phyloP scores from a whole-genome alignment of 2,113 vertebrate genomes.

The Syrmaticus mikado region DNA sequence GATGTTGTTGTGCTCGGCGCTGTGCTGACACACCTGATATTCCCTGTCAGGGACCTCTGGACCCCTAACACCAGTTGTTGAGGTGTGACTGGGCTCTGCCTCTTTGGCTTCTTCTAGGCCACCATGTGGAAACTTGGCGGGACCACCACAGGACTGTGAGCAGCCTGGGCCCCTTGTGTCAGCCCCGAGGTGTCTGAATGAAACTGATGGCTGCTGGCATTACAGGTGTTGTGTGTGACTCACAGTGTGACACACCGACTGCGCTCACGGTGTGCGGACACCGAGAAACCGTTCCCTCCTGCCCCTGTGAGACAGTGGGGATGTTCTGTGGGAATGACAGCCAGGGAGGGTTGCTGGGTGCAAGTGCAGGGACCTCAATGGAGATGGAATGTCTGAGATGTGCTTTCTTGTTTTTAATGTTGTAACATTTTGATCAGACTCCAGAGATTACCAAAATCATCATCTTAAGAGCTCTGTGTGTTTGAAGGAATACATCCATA shows the following conservation, averaged over 20 bases:
- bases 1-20: neutral
- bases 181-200: neutral
- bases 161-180: neutral
- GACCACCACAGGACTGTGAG: too few species aligned
- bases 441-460: neutral
- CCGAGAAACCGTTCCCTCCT: neutral
- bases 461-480: neutral
- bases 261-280: rapidly evolving
- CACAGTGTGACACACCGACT: neutral
- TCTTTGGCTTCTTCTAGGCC: constrained; percentile 4
- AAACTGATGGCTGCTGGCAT: neutral
- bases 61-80: constrained; percentile 16
- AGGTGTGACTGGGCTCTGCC: constrained; percentile 27
- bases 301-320: neutral
- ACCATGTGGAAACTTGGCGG: neutral
- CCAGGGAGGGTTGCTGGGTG: neutral
- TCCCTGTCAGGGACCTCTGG: neutral
- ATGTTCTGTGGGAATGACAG: neutral
- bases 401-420: neutral
- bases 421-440: neutral
- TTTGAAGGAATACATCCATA: neutral
- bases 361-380: neutral
- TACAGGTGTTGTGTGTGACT: neutral
- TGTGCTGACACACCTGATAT: neutral
- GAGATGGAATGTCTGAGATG: neutral